Evolutionary conservation across 1,140 invertebrate species (phyloP), one percentile per base, ranked within the genome.

Genomic region (Drosophila tani): DNA sequence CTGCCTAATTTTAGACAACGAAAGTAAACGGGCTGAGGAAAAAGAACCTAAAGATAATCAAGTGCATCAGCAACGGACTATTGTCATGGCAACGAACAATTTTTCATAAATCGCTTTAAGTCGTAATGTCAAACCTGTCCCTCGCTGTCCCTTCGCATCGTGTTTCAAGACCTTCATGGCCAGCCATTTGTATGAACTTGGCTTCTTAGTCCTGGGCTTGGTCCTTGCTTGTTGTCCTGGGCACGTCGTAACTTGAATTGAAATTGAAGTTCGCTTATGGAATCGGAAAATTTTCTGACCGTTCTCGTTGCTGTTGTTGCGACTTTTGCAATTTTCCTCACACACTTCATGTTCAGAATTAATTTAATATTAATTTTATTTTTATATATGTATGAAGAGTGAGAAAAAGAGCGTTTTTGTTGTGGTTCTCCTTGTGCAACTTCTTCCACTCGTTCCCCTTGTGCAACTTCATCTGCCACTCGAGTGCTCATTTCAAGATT

Each of bases 351-450:
- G 84, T 90, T 81, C 84, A 81, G 84, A 88, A 88, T 90, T 88
- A 88, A 88, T 90, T 88, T 88, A 88, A 88, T 88, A 88, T 88
- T 88, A 88, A 88, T 88, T 88, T 88, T 88, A 88, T 88, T 87
- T 86, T 79, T 86, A 66, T 85, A 84, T 81, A 75, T 63, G 55
- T 76, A 29, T 49, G 29, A 47, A 53, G 75, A 64, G 59, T 60
- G 63, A 57, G 62, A 57, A 66, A 62, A 14, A 51, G 35, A 35
- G 47, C 60, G 59, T 62, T 51, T 40, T 40, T 69, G 58, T 51
- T 65, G 69, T 41, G 66, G 47, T 41, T 69, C 67, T 45, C 65
- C 51, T 70, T 40, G 67, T 55, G 51, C 32, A 55, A 38, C 51
- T 55, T 57, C 64, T 78, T 62, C 81, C 74, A 68, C 81, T 84